Base-by-base conservation (phyloP, 2,888 invertebrate genomes). In the Bimastos eiseni region DNA sequence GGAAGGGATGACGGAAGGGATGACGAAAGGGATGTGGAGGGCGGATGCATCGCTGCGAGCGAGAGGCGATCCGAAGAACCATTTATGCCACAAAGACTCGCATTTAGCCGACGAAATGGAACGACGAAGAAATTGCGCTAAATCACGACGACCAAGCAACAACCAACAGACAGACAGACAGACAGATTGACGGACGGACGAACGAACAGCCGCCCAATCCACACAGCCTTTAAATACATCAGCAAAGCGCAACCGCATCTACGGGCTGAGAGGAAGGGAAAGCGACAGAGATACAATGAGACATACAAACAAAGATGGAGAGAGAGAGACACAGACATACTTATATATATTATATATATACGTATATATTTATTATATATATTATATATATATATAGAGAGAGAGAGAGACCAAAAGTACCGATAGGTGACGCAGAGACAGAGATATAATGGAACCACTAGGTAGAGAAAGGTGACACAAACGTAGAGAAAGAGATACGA, bases 81-180 rank as follows among this genome's bases (percentile, higher is more conserved):
- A 70, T 70, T 70, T n/a, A 70, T 70, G 70, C 70, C 70, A 70
- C 70, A 70, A 70, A 70, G 70, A 70, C 30, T 70, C 70, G 70
- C 70, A 70, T 70, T 70, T 70, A 70, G 70, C 70, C 70, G 70
- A 70, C 70, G n/a, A 70, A 70, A 70, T 70, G 70, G 70, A 70
- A 70, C 70, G n/a, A n/a, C 70, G 70, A 70, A 70, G 70, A 70
- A 70, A 70, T 70, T 70, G 70, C 70, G 70, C 70, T 70, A 70
- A 70, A 70, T 70, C 70, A 70, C 70, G 70, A 70, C 70, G n/a
- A n/a, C 70, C 30, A 70, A 70, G 8, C 70, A 70, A 70, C 70
- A n/a, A 70, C 70, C 30, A 30, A 55, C 30, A 3, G 55, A 55
- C 55, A 3, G 13, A 6, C 55, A 1, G 55, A 55, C 55, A 2